Evolutionary conservation across 2,888 invertebrate genomes (phyloP).

Genomic region (Listrodromus nycthemerus): DNA sequence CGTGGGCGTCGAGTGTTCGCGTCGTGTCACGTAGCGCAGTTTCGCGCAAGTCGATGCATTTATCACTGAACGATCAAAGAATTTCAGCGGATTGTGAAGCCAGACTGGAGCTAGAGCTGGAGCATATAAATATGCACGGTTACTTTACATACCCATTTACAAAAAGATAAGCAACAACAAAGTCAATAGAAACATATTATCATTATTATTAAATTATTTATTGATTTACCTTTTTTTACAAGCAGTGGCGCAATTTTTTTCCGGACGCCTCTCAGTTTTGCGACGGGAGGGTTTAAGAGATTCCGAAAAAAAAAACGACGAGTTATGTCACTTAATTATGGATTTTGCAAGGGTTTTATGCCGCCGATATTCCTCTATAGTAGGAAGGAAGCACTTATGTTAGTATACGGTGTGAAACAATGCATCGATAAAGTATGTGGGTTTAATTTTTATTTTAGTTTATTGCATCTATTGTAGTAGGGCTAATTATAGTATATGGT

Average conservation of each 20-base stretch:
- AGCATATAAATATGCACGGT: background rate
- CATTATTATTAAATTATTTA: no score
- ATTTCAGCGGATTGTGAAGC: background rate
- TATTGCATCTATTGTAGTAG: conserved; percentile 22
- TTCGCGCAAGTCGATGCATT: background rate
- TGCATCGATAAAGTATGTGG: background rate
- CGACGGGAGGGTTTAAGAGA: no score
- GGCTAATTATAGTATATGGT: conserved; percentile 57
- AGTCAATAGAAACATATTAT: no score
- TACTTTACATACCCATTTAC: background rate
- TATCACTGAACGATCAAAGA: background rate
- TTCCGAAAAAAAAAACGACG: no score
- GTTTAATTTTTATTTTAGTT: background rate
- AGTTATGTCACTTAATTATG: background rate
- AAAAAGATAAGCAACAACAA: background rate
- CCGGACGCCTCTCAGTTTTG: no score
- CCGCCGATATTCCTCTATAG: background rate
- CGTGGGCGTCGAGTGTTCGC: background rate
- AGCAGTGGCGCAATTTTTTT: no score
- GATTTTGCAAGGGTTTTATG: background rate
- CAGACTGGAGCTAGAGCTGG: background rate
- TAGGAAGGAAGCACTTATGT: background rate
- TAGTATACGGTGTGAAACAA: background rate
- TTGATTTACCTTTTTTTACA: no score
- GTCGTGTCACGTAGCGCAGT: background rate